phyloP scores from a whole-genome alignment of 2,113 vertebrate species.

The Crotophaga sulcirostris region DNA sequence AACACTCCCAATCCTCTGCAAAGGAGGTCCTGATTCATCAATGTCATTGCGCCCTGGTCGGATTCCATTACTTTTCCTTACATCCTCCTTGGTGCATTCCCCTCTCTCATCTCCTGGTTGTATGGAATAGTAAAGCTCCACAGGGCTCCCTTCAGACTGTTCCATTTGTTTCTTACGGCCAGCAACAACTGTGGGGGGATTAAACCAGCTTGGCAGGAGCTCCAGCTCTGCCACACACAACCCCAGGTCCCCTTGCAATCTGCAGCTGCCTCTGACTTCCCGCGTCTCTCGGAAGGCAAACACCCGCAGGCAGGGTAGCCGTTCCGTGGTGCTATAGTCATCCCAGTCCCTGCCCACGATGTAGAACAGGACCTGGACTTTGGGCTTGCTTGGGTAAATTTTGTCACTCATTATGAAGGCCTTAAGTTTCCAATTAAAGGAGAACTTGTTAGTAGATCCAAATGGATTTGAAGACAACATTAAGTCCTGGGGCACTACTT shows the following conservation, averaged over 20 bases:
- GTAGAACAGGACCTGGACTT: constrained; percentile 88
- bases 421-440: constrained; percentile 86
- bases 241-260: constrained; percentile 83
- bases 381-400: constrained; percentile 82
- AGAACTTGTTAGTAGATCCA: constrained; percentile 71
- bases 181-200: constrained; percentile 72
- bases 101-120: constrained; percentile 65
- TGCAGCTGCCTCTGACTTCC: constrained; percentile 87
- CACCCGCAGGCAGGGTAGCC: constrained; percentile 88
- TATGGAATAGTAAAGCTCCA: constrained; percentile 89
- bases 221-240: constrained; percentile 89
- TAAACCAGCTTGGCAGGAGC: constrained; percentile 85
- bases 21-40: constrained; percentile 80
- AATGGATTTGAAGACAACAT: constrained; percentile 79
- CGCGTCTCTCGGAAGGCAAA: constrained; percentile 92
- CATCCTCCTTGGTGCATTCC: constrained; percentile 69
- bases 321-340: constrained; percentile 76
- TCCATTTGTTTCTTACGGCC: constrained; percentile 77
- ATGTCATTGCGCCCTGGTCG: constrained; percentile 62
- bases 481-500: constrained; percentile 80
- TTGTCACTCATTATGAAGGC: constrained; percentile 80
- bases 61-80: constrained; percentile 53
- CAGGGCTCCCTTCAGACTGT: constrained; percentile 77
- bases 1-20: constrained; percentile 90
- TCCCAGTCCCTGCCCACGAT: constrained; percentile 91